Evolutionary conservation across 1,140 invertebrate species (phyloP), one percentile per base, ranked within the genome.

Genomic region (Drosophila bocki): DNA sequence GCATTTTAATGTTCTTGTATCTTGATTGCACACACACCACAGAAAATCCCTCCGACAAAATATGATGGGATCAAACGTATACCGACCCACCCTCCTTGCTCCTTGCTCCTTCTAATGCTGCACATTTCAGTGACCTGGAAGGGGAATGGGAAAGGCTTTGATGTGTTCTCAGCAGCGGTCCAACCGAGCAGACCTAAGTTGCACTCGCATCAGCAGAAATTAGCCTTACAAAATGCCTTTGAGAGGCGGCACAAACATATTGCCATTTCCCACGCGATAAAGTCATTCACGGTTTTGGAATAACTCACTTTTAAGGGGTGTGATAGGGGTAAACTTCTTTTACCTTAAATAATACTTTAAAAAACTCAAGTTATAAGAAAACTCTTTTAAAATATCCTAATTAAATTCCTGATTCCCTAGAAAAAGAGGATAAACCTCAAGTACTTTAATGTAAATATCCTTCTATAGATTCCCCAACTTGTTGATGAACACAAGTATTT

Each of bases 241-340:
- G 41, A 22, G 12, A 57, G 39, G 17, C 57, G 33, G 42, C 39
- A 6, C 39, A 37, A 37, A 53, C 82, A 85, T 59, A 81, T 81
- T 81, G 82, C 61, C 48, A 60, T 78, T 88, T 88, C 80, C 80
- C 84, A 83, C 83, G 84, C 84, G 50, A 71, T 57, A 37, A 19
- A 62, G 19, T 35, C 48, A 69, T 78, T 61, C 48, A 50, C 29
- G 44, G 22, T 22, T 50, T 19, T 1, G 48, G 13, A 29, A 64
- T 48, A 60, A 72, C 8, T 42, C 22, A 13, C 3, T 9, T 44
- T 41, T 3, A 22, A 51, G 41, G 33, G 67, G 33, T 69, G 29
- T 35, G 9, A 26, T 19, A n/a, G n/a, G 35, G 65, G 33, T 4
- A 32, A 1, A 32, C 6, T 8, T 15, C 3, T 3, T 26, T 26